Percentiles rank a stretch among this genome's conserved stretches.
Evolutionary conservation across 2,888 invertebrate species (phyloP).

Genomic region (Thelaira solivaga): DNA sequence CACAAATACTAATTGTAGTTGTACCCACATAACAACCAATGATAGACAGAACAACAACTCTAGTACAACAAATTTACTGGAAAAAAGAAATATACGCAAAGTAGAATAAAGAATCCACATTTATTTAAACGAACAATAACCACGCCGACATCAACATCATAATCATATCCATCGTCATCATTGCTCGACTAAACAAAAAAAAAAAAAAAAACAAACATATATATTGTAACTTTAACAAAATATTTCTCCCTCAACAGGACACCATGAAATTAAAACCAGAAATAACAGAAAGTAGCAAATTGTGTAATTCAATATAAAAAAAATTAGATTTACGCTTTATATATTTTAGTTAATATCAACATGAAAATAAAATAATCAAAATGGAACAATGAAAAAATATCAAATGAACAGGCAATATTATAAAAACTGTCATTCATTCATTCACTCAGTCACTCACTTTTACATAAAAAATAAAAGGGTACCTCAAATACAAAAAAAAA

Average conservation of each 20-base stretch:
- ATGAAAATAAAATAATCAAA: slow-evolving; percentile 47
- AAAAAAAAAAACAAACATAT: neutral
- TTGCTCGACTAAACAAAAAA: neutral
- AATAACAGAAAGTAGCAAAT: slow-evolving; percentile 21
- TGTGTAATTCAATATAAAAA: slow-evolving; percentile 42
- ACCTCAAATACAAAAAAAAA: too few species aligned
- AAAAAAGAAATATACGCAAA: neutral
- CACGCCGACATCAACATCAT: slow-evolving; percentile 55
- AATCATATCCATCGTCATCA: slow-evolving; percentile 26
- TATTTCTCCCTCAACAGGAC: slow-evolving; percentile 26
- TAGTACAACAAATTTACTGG: slow-evolving; percentile 1
- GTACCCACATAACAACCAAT: slow-evolving; percentile 49
- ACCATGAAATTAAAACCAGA: slow-evolving; percentile 27
- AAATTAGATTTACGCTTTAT: slow-evolving; percentile 60
- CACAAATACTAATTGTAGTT: slow-evolving; percentile 11
- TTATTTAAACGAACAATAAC: slow-evolving; percentile 54
- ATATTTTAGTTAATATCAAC: slow-evolving; percentile 59
- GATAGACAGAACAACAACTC: slow-evolving; percentile 39
- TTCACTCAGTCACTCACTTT: neutral
- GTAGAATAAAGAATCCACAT: slow-evolving; percentile 29
- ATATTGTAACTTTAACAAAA: too few species aligned
- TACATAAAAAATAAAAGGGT: neutral
- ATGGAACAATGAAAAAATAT: neutral
- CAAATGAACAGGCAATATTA: neutral
- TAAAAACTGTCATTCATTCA: too few species aligned